These are phyloP conservation scores for Dysdera silvatica DNA, from an alignment of 1,140 invertebrate species.

Conservation along the genomic window DNA sequence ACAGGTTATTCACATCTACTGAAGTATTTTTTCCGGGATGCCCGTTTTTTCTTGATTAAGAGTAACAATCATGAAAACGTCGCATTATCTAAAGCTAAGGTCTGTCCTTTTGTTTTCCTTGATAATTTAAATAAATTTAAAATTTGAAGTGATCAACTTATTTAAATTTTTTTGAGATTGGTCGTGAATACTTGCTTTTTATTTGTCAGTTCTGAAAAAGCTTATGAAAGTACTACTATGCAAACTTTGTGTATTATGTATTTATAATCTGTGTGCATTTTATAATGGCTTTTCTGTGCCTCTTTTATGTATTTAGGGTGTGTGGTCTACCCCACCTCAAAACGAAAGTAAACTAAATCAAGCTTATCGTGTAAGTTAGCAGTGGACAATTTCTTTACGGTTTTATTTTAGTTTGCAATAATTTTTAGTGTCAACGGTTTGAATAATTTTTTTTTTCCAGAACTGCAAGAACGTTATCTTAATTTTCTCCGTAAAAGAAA, in stretches of 20 bases:
- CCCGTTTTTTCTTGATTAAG: conserved; percentile 94
- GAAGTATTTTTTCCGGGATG: conserved; percentile 89
- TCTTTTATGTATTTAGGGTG: conserved; percentile 49
- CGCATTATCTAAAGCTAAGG: conserved; percentile 80
- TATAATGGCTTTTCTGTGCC: too few relatives aligned
- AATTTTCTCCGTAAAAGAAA: conserved; percentile 96
- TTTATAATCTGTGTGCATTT: too few relatives aligned
- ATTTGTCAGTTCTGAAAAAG: too few relatives aligned
- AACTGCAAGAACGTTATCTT: conserved; percentile 89
- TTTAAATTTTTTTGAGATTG: conserved; percentile 16
- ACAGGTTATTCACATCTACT: conserved; percentile 74
- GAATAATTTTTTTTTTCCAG: conserved; percentile 29
- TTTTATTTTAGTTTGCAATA: neutral
- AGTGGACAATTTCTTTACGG: neutral
- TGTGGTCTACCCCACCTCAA: conserved; percentile 94
- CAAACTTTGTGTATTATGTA: neutral
- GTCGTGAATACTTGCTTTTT: neutral
- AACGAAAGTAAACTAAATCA: conserved; percentile 95
- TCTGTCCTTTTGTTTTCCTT: neutral
- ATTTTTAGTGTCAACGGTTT: neutral
- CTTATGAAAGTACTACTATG: too few relatives aligned
- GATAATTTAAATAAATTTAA: neutral
- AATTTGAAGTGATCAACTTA: neutral
- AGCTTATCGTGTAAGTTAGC: conserved; percentile 57
- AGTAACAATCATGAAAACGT: conserved; percentile 97